Evolutionary conservation across 2,797 vertebrate genomes (phyloP), one percentile per base, ranked within the genome.

Genomic region (Anabas testudineus): DNA sequence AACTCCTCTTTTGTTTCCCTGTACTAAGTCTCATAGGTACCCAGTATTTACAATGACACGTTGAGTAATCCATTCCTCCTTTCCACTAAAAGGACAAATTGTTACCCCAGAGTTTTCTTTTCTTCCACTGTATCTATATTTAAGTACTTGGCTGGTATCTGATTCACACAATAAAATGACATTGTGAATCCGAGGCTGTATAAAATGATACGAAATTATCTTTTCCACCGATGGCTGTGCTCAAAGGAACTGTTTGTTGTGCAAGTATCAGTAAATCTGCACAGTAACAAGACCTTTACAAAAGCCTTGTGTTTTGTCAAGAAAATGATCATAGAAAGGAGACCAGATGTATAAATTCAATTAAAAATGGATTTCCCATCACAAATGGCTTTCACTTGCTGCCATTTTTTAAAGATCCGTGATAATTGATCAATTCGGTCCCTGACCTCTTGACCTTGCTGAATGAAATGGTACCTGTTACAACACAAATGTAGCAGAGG

Each of bases 321-420:
- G 13, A 19, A 64, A 18, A 43, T 19, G 13, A 36, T 63, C 49
- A 45, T 74, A 39, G 46, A 46, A 67, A 58, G 64, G 65, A 69
- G 59, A 72, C 68, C 81, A 86, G 77, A 81, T 69, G 82, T 63
- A 82, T 79, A 34, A 66, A 87, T 82, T 69, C 82, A 86, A 88
- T 91, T 76, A 74, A 83, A 87, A 85, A 87, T 89, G 67, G 84
- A 92, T 92, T 91, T 87, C 52, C 83, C 61, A 86, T 90, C 82
- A 77, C 82, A 78, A 81, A 87, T 67, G 39, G 68, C 80, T 82
- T 75, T 83, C 57, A 61, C 74, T 78, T 5, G 13, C 62, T 49
- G 61, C 57, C 80, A 73, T 85, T 83, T 78, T 39, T 48, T 69
- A 74, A 87, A 86, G 88, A 86, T 77, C 71, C 42, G 68, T 48